phyloP scores from a whole-genome alignment of 2,113 vertebrate species.

The Mustela nigripes region DNA sequence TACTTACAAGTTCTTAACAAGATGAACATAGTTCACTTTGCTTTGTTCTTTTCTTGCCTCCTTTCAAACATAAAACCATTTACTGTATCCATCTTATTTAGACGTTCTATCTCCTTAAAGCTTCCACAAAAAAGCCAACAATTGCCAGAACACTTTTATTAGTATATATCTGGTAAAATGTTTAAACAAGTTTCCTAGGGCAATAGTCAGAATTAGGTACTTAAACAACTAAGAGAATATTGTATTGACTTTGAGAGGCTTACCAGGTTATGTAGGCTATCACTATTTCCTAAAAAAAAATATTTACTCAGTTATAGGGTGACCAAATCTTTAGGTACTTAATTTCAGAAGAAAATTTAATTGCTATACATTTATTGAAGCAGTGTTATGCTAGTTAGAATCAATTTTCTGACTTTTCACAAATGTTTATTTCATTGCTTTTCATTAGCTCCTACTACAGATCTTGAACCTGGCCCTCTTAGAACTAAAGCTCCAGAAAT shows the following conservation, averaged over 20 bases:
- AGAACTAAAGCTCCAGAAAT: slow-evolving; percentile 81
- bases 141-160: not conserved
- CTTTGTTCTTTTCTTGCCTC: not conserved
- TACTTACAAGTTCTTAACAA: not conserved
- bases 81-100: not conserved
- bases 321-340: not conserved
- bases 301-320: not conserved
- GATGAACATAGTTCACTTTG: not conserved
- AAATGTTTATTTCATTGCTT: slow-evolving; percentile 66
- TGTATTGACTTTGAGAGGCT: not conserved
- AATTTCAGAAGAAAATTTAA: slow-evolving; percentile 18
- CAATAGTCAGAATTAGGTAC: not conserved
- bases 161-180: not conserved
- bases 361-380: not conserved
- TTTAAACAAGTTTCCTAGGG: not conserved
- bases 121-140: not conserved
- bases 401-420: slow-evolving; percentile 42
- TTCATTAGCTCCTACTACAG: slow-evolving; percentile 78
- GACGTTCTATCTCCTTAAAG: not conserved
- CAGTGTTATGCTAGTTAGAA: not conserved
- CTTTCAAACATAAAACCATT: slow-evolving; percentile 2
- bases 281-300: slow-evolving; percentile 37
- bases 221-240: not conserved
- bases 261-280: not conserved
- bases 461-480: slow-evolving; percentile 80